phyloP scores from a whole-genome alignment of 2,888 invertebrate genomes.

The Scaptomyza reducta region DNA sequence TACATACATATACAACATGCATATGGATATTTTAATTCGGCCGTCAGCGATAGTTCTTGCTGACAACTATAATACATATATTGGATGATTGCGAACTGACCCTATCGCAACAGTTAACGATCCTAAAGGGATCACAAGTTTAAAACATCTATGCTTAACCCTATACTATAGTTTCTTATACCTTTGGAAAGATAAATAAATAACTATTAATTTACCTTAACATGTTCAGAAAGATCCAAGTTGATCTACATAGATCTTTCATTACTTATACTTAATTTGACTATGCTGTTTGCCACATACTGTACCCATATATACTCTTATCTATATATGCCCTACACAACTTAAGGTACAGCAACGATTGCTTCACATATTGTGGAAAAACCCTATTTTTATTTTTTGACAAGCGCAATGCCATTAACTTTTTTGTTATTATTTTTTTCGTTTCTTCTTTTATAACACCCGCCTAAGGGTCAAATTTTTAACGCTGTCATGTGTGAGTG shows the following conservation, averaged over 20 bases:
- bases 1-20: not conserved
- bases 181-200: too few relatives aligned
- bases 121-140: not conserved
- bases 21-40: slow-evolving; percentile 47
- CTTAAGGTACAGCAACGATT: slow-evolving; percentile 19
- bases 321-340: slow-evolving; percentile 13
- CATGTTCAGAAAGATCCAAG: too few relatives aligned
- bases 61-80: slow-evolving; percentile 42
- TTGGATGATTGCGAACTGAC: slow-evolving; percentile 4
- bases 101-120: not conserved
- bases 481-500: slow-evolving; percentile 69
- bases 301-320: not conserved
- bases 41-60: slow-evolving; percentile 48
- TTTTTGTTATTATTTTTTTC: slow-evolving; percentile 9
- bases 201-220: too few relatives aligned
- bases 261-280: too few relatives aligned
- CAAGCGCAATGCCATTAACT: not conserved
- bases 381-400: not conserved
- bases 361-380: slow-evolving; percentile 40
- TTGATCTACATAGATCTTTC: too few relatives aligned
- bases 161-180: too few relatives aligned
- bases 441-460: slow-evolving; percentile 36
- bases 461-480: slow-evolving; percentile 68
- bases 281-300: too few relatives aligned
- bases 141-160: too few relatives aligned